These are phyloP conservation scores for Acleris emargana DNA, from an alignment of 2,888 invertebrate genomes.

Conservation along the genomic window DNA sequence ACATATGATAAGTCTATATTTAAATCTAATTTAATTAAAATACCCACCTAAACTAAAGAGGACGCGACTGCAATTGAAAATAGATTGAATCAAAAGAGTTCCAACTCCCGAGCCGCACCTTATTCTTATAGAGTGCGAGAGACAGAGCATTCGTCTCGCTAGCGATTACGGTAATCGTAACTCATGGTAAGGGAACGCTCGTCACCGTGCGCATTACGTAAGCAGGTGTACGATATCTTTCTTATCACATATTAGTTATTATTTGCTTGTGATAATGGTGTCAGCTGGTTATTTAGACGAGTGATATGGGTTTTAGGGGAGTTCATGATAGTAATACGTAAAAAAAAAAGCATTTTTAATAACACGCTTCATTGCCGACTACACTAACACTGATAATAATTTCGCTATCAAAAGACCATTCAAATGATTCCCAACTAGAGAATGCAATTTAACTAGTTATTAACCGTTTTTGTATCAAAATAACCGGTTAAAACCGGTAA, in stretches of 20 bases:
- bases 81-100: neutral
- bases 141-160: too few relatives aligned
- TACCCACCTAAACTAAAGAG: neutral
- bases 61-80: slow-evolving; percentile 1
- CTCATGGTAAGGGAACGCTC: neutral
- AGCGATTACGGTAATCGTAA: too few relatives aligned
- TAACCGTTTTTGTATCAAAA: too few relatives aligned
- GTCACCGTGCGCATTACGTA: slow-evolving; percentile 14
- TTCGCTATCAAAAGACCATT: too few relatives aligned
- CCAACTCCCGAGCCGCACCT: neutral
- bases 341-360: too few relatives aligned
- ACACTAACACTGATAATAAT: too few relatives aligned
- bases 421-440: too few relatives aligned
- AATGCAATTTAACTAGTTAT: too few relatives aligned
- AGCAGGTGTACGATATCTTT: slow-evolving; percentile 21
- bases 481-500: too few relatives aligned
- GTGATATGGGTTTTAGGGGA: neutral
- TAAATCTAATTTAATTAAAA: neutral
- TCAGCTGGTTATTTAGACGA: slow-evolving; percentile 25
- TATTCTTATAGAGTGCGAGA: too few relatives aligned
- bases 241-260: slow-evolving; percentile 8
- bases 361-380: too few relatives aligned
- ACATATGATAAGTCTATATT: neutral
- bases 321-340: too few relatives aligned
- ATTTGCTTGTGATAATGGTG: slow-evolving; percentile 9